Base-by-base conservation (phyloP, 2,888 invertebrate species). In the Zeuzera pyrina region DNA sequence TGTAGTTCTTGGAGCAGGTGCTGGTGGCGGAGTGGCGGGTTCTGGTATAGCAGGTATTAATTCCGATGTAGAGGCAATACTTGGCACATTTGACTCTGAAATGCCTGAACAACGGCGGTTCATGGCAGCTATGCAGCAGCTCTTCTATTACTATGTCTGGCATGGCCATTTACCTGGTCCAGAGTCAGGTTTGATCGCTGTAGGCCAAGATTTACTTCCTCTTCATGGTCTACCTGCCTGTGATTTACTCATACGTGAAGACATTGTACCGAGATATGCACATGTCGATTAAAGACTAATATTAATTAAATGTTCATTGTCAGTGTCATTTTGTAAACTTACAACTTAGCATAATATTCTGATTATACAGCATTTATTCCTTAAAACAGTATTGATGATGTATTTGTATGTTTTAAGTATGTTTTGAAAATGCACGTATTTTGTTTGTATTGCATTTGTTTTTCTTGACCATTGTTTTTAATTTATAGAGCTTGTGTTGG, bases 101-200 rank as follows among this genome's bases (percentile, higher is more conserved):
- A 88, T 88, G 22, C 88, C 89, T 0, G 90, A 91, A 49, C 92
- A 93, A 57, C 86, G 90, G 24, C 85, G 91, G 11, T 94, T 89
- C 57, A 87, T 91, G 45, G 87, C 90, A 1, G 90, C 93, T 7
- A 91, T 94, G 85, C 93, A 93, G 56, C 89, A 90, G 42, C 69
- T 93, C 15, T 95, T 95, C 68, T 93, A 93, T 66, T 88, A 91
- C 50, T 95, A 88, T 52, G 92, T 93, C 1, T 88, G 90, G 85
- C 88, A 91, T 44, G 93, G 92, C n/a, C 86, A 85, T 42, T 76
- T 92, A 34, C 76, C 87, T 7, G 87, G 88, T n/a, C 85, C 86
- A 4, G 87, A 87, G 34, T 69, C 81, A 16, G 78, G 85, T 6
- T 84, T 92, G 10, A 72, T 92, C 22, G 81, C 89, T 13, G 87